Evolutionary conservation across 2,888 invertebrate genomes (phyloP), one percentile per base, ranked within the genome.

Genomic region (Drosophila diplacantha): DNA sequence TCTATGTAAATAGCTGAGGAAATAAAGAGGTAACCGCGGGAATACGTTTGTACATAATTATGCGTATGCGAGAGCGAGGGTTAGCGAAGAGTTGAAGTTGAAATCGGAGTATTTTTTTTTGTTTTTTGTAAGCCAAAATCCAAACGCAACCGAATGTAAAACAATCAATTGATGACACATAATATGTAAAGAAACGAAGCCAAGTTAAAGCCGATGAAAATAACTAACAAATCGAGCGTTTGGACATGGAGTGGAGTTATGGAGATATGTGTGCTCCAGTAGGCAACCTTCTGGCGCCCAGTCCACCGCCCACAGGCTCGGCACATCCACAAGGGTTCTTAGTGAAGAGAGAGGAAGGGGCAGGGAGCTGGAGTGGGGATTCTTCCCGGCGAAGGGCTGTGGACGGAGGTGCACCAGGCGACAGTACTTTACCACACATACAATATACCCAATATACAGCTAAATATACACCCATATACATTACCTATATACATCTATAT

Each of bases 81-180:
- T 37, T 18, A 18, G 49, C 43, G 37, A 20, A 26, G 14, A 26
- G 16, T 49, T 26, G 16, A 11, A 39, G n/a, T 39, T 22, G 39
- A 22, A 37, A 16, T 18, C 2, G 34, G 14, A 14, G 22, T 22
- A 12, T 8, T 16, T 24, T 31, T 38, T 54, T 46, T 46, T 20
- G 18, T 18, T 35, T 61, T 41, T 47, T 49, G 16, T 34, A 67
- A 57, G 55, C 50, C 38, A 55, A 50, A 68, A 72, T 65, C 63
- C 46, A 71, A 77, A 65, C 71, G 73, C 61, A 81, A 81, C 80
- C 74, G 67, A 80, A 80, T 75, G 82, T 77, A 80, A 60, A 60
- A 79, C 79, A 79, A 79, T 79, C 79, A 79, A 80, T 66, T 71
- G 54, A 79, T 72, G 82, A 79, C 79, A 82, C 68, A 77, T 81